phyloP scores from a whole-genome alignment of 2,888 invertebrate species.

The Pristionchus japonicus region DNA sequence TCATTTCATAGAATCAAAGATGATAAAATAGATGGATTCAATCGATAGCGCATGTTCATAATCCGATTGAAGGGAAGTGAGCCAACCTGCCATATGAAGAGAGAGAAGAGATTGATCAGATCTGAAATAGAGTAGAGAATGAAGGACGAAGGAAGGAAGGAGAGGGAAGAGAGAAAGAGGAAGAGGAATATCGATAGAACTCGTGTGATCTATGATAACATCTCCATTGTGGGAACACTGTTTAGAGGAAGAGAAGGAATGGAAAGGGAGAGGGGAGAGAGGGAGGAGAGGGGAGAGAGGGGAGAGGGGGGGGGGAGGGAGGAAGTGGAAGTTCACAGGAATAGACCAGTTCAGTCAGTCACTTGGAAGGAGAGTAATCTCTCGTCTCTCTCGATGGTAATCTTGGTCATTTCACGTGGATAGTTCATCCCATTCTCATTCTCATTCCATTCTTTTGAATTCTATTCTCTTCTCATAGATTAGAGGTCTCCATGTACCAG shows the following conservation, averaged over 20 bases:
- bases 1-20: not conserved
- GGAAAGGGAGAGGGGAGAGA: not conserved
- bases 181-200: slow-evolving; percentile 24
- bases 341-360: not conserved
- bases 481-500: not conserved
- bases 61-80: slow-evolving; percentile 1
- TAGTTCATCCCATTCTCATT: not conserved
- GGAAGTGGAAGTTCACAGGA: not conserved
- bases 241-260: not conserved
- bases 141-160: not conserved
- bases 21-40: not conserved
- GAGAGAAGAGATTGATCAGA: slow-evolving; percentile 26
- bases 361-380: not conserved
- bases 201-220: slow-evolving; percentile 30
- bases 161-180: slow-evolving; percentile 1
- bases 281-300: not conserved
- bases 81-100: slow-evolving; percentile 34
- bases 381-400: not conserved
- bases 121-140: slow-evolving; percentile 27
- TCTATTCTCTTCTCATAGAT: not conserved
- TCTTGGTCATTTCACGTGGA: slow-evolving; percentile 11
- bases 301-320: not conserved
- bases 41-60: slow-evolving; percentile 10
- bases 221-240: slow-evolving; percentile 26
- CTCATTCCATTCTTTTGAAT: not conserved